Evolutionary conservation across 2,113 vertebrate species (phyloP).

Genomic region (Desmodus rotundus): DNA sequence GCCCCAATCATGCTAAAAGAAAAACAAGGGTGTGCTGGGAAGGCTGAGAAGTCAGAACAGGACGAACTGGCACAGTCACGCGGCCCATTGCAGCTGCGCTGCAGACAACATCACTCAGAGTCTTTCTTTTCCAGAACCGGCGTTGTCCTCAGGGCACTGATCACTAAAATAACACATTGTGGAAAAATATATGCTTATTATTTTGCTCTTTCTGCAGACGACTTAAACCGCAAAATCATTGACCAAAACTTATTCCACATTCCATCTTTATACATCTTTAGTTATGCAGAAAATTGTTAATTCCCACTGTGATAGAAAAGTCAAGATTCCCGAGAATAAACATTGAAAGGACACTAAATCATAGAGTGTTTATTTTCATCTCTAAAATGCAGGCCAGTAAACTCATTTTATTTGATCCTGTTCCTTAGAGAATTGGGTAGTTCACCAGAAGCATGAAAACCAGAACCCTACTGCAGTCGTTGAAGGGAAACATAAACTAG

Average conservation of each 20-base stretch:
- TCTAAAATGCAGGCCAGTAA: conserved; percentile 44
- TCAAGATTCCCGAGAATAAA: conserved; percentile 39
- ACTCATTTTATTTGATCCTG: not conserved
- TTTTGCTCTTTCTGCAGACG: conserved; percentile 55
- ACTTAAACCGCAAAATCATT: conserved; percentile 39
- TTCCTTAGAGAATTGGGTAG: not conserved
- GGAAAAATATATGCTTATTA: conserved; percentile 40
- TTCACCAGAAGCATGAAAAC: conserved; percentile 3
- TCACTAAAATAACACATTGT: conserved; percentile 60
- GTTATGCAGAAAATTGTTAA: conserved; percentile 63
- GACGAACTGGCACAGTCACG: conserved; percentile 49
- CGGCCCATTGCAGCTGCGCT: conserved; percentile 43
- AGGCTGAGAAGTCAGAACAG: conserved; percentile 43
- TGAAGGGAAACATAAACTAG: conserved; percentile 28
- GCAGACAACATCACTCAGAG: conserved; percentile 38
- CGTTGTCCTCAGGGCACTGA: not conserved
- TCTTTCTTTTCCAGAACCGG: conserved; percentile 58
- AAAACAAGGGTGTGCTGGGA: conserved; percentile 18
- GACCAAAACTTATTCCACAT: not conserved
- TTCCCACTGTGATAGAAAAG: conserved; percentile 45
- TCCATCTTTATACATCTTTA: conserved; percentile 57
- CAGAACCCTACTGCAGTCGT: not conserved
- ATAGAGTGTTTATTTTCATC: not conserved
- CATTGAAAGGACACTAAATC: conserved; percentile 36
- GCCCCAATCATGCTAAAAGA: conserved; percentile 3